These are phyloP conservation scores for Drosophila phalerata DNA, from an alignment of 2,888 invertebrate species.

Conservation along the genomic window DNA sequence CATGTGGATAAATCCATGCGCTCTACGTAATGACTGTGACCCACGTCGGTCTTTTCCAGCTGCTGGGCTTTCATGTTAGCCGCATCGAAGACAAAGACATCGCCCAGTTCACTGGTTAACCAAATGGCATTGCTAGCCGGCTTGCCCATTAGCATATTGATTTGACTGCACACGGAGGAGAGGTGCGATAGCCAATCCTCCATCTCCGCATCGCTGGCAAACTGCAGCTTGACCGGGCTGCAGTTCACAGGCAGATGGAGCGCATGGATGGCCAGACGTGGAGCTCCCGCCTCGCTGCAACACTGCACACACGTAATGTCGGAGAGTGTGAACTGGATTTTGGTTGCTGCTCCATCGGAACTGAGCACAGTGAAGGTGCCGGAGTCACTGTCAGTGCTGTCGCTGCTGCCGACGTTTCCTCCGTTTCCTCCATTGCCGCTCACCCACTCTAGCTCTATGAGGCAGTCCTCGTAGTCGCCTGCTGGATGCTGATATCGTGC, in stretches of 20 bases:
- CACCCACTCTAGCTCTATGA: conserved; percentile 94
- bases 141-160: conserved; percentile 89
- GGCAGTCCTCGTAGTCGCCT: conserved; percentile 90
- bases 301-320: conserved; percentile 92
- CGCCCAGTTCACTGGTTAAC: conserved; percentile 92
- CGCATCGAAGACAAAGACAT: conserved; percentile 94
- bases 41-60: conserved; percentile 83
- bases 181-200: conserved; percentile 96
- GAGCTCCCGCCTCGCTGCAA: conserved; percentile 92
- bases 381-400: conserved; percentile 87
- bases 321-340: conserved; percentile 90
- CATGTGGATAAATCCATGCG: conserved; percentile 91
- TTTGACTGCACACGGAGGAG: conserved; percentile 91
- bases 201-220: conserved; percentile 93
- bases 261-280: conserved; percentile 91
- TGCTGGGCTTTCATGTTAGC: conserved; percentile 87
- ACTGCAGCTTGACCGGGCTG: conserved; percentile 90
- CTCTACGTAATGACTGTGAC: conserved; percentile 87
- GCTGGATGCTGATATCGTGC: conserved; percentile 88
- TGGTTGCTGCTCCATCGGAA: conserved; percentile 91
- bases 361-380: conserved; percentile 92
- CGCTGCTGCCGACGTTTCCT: conserved; percentile 84
- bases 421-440: conserved; percentile 87
- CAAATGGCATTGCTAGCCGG: conserved; percentile 92
- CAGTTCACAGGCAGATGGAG: conserved; percentile 87